A percentile compares a stretch with the other conserved stretches of the same genome.
Evolutionary conservation across 2,888 invertebrate genomes (phyloP).

Genomic region (Amphiduros pacificus): DNA sequence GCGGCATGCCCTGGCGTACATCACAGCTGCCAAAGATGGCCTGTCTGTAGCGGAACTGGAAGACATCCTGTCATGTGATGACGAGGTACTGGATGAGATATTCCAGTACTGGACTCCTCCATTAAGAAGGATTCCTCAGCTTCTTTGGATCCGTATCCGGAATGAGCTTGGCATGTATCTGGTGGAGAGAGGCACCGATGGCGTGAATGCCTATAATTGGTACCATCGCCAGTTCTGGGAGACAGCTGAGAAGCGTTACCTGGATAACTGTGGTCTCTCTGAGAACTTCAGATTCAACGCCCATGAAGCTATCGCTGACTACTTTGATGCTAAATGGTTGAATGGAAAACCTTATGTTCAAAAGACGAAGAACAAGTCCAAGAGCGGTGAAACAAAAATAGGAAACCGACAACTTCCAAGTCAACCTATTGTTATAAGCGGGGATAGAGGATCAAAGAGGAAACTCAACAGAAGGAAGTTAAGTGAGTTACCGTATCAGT

Average conservation of each 20-base stretch:
- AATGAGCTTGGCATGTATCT: conserved; percentile 29
- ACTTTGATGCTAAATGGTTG: conserved; percentile 44
- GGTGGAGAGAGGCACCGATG: conserved; percentile 32
- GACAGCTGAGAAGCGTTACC: conserved; percentile 19
- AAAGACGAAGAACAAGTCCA: background rate
- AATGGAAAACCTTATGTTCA: conserved; percentile 25
- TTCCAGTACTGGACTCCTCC: conserved; percentile 37
- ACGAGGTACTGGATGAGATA: conserved; percentile 30
- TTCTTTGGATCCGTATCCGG: conserved; percentile 29
- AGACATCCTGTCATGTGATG: conserved; percentile 34
- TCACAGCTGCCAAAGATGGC: conserved; percentile 32
- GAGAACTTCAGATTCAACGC: background rate
- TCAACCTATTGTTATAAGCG: conserved; percentile 18
- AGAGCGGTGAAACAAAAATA: background rate
- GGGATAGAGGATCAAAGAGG: background rate
- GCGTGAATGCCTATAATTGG: conserved; percentile 29
- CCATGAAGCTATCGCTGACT: conserved; percentile 42
- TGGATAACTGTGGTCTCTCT: background rate
- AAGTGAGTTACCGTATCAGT: conserved; percentile 21
- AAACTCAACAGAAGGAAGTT: conserved; percentile 20
- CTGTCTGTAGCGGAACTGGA: conserved; percentile 32
- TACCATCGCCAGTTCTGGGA: conserved; percentile 33
- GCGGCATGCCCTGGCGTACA: conserved; percentile 28
- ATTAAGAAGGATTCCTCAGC: conserved; percentile 38
- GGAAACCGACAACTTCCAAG: conserved; percentile 9